These are phyloP conservation scores for Hypercompe scribonia DNA, from an alignment of 2,888 invertebrate species.

Conservation along the genomic window DNA sequence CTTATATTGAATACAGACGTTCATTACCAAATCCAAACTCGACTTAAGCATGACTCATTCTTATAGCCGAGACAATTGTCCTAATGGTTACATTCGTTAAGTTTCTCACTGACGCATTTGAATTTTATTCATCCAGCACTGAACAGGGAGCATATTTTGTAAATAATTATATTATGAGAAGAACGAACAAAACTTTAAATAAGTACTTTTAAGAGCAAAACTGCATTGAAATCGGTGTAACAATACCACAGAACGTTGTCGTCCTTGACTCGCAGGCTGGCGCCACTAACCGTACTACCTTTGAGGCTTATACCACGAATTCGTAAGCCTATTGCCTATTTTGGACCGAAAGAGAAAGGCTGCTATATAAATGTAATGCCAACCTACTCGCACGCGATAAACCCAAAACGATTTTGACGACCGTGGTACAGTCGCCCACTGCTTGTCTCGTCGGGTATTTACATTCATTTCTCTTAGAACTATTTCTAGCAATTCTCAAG, in stretches of 20 bases:
- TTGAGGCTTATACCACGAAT: slow-evolving; percentile 48
- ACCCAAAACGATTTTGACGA: slow-evolving; percentile 43
- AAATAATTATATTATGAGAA: slow-evolving; percentile 33
- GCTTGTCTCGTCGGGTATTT: slow-evolving; percentile 49
- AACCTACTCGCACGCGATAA: slow-evolving; percentile 53
- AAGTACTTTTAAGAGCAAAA: slow-evolving; percentile 31
- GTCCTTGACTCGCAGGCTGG: slow-evolving; percentile 75
- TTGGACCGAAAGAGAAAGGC: slow-evolving; percentile 58
- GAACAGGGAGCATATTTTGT: slow-evolving; percentile 34
- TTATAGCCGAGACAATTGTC: slow-evolving; percentile 32
- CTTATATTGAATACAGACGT: slow-evolving; percentile 43
- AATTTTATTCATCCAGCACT: slow-evolving; percentile 24
- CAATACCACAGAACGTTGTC: slow-evolving; percentile 60
- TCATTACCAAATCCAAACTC: slow-evolving; percentile 27
- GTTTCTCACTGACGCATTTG: slow-evolving; percentile 28
- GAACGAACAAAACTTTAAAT: slow-evolving; percentile 22
- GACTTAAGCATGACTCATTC: slow-evolving; percentile 40
- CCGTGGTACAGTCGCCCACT: slow-evolving; percentile 41
- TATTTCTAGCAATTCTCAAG: slow-evolving; percentile 46
- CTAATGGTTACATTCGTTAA: slow-evolving; percentile 30
- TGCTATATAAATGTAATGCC: slow-evolving; percentile 41
- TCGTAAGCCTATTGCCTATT: slow-evolving; percentile 62
- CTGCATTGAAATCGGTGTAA: slow-evolving; percentile 51
- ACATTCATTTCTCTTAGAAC: slow-evolving; percentile 67
- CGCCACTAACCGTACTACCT: slow-evolving; percentile 62